Conservation (phyloP, 2,888 invertebrate genomes). For the Rhagonycha lutea region DNA sequence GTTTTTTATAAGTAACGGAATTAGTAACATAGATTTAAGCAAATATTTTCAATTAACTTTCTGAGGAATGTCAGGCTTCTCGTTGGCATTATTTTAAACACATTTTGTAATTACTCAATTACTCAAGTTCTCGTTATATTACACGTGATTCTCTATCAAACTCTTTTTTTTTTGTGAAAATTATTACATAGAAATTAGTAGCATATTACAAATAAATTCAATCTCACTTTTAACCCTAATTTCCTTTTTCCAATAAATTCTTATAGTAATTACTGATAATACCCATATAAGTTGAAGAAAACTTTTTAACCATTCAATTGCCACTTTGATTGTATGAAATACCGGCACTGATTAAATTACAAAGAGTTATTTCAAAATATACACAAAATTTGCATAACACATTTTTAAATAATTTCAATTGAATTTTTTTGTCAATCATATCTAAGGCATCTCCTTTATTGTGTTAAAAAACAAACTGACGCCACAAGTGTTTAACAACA, state of each 20-base stretch:
- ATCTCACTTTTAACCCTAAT: background rate
- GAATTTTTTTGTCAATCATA: background rate
- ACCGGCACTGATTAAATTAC: no score
- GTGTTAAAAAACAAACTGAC: background rate
- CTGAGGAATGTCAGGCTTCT: conserved; percentile 8
- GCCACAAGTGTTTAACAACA: background rate
- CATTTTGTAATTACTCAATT: conserved; percentile 10
- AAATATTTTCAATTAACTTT: conserved; percentile 15
- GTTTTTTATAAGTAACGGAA: background rate
- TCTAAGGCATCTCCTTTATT: background rate
- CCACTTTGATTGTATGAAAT: background rate
- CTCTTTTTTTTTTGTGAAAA: conserved; percentile 7
- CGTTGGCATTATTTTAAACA: conserved; percentile 12
- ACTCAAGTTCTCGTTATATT: conserved; percentile 11
- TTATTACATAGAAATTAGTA: background rate
- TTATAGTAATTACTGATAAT: background rate
- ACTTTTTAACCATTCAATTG: background rate
- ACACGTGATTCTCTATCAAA: conserved; percentile 16
- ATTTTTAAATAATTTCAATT: background rate
- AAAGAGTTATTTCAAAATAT: background rate
- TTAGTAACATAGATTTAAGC: background rate
- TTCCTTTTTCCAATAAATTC: background rate
- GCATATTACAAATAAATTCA: background rate
- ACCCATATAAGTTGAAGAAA: background rate
- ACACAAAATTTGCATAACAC: background rate